Conservation (phyloP, 37 sponge, comb jelly and placozoan species). For the Halisarca cf. caerulea region DNA sequence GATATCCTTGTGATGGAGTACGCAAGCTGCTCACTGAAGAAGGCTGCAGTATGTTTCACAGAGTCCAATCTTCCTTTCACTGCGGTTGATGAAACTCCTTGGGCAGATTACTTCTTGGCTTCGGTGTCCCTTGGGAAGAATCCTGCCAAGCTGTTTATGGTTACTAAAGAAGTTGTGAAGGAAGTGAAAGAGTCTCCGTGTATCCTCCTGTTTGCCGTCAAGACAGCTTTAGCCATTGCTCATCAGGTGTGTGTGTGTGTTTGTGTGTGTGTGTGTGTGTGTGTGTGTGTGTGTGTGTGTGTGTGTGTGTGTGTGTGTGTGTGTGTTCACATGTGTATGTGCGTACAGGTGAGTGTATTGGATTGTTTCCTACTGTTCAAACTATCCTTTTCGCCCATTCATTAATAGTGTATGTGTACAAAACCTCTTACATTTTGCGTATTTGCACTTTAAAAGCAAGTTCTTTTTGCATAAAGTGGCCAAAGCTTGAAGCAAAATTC, state of each 20-base stretch:
- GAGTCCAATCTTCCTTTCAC: slow-evolving; percentile 9
- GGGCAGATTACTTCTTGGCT: background rate
- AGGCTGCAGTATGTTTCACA: background rate
- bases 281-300: slow-evolving; percentile 23
- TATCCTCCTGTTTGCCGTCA: background rate
- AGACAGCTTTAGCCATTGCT: background rate
- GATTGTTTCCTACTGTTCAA: no score
- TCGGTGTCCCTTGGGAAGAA: background rate
- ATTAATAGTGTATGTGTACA: no score
- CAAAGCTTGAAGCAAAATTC: no score
- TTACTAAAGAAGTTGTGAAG: slow-evolving; percentile 12
- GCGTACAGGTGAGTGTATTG: background rate
- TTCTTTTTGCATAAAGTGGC: no score
- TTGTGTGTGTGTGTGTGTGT: background rate
- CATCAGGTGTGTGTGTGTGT: background rate
- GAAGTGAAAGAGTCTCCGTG: background rate
- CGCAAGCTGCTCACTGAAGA: background rate
- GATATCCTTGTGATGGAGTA: background rate
- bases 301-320: background rate
- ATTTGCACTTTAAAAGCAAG: no score
- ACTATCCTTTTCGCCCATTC: no score
- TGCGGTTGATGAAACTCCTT: background rate
- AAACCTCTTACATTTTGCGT: no score
- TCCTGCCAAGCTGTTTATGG: background rate
- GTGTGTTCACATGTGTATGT: background rate